Base-by-base conservation (phyloP, 2,888 invertebrate species). In the Adelognathus sp. region DNA sequence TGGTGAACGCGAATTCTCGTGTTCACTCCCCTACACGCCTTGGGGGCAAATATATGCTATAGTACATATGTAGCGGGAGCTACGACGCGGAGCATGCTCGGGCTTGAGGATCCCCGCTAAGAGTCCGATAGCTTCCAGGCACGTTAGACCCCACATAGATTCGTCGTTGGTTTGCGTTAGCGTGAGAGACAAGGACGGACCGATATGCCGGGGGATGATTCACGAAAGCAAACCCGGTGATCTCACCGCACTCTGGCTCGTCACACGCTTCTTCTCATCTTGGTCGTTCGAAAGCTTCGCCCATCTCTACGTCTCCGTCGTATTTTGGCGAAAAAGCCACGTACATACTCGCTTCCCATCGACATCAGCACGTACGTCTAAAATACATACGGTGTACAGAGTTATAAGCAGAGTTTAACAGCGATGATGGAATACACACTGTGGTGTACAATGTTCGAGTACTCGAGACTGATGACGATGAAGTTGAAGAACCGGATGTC, bases 181-280 rank as follows among this genome's bases (percentile, higher is more conserved):
- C 11, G 44, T 52, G 33, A 21, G 54, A 27, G 9, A n/a, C 33
- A 50, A 41, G 18, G 66, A 66, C 24, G 27, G 36, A 21, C 16
- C 21, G 7, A 41, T n/a, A n/a, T 50, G 16, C 16, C 27, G 46
- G 36, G 52, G 70, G 81, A 84, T 85, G 85, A 85, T 84, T 85
- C 85, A 85, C 80, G 64, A 77, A 74, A 80, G 77, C 58, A 79
- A 82, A 81, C 83, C 56, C 60, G 75, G 69, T 83, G 85, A 85
- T 83, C 84, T 84, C 85, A 84, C 77, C 76, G 63, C 39, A 66
- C 39, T 36, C 52, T n/a, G 66, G 36, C 18, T 36, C 36, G 66
- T 66, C 52, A 36, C 52, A 66, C 52, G 21, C 36, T 64, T 50
- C 58, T 56, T 58, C 76, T 70, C 77, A 50, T 72, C 61, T 14